Base-by-base conservation (phyloP, 2,113 vertebrate genomes). In the Apus apus region DNA sequence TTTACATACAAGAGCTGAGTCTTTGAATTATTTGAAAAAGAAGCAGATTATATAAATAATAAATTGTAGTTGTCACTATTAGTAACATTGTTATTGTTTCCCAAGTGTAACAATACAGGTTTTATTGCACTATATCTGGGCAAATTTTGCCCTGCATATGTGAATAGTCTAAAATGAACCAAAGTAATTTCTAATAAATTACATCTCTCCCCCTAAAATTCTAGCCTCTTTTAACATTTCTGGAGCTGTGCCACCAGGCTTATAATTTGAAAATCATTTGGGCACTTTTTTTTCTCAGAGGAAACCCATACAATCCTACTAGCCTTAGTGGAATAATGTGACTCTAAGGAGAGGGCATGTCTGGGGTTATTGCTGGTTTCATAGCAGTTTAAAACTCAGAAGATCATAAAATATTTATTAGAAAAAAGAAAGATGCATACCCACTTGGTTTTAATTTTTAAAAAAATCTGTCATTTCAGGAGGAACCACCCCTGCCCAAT, bases 401-500 rank as follows among this genome's bases (percentile, higher is more conserved):
- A 43, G 50, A 73, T 77, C 45, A 13, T 8, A 15, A 81, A 78
- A 57, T 61, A 25, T 58, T 77, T 92, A 57, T 86, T 71, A 38
- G 11, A 67, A 65, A 15, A 21, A 50, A 13, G 38, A 62, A 36
- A 25, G 25, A 45, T 73, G 43, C 57, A 85, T 18, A 38, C 40
- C 77, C 65, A 23, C 54, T 91, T 92, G 15, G 45, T n/a, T 90
- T 82, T 94, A 15, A 56, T 60, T 50, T 23, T 10, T 57, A 11
- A 66, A 45, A 56, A 70, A 77, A 6, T 6, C 9, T 95, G 0
- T 94, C 60, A 5, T 97, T 98, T 96, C 94, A 99, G 99, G 99
- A 97, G 99, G 99, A 95, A 99, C 99, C 34, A 99, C 99, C 6
- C 99, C 99, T 56, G 99, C 99, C 38, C 99, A 99, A 29, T 99